Evolutionary conservation across 2,888 invertebrate genomes (phyloP), one percentile per base, ranked within the genome.

Genomic region (Microplitis deprimator): DNA sequence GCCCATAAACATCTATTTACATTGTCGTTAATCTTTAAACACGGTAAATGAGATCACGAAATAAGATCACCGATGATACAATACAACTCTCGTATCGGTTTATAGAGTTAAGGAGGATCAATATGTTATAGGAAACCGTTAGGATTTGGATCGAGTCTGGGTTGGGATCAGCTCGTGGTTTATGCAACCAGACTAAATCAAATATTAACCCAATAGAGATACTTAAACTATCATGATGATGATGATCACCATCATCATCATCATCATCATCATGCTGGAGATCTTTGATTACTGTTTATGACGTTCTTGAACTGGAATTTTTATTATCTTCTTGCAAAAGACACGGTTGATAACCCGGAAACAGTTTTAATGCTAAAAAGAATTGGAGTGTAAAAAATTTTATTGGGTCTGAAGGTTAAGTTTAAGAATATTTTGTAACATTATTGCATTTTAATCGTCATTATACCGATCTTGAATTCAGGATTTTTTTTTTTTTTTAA

Each of bases 231-330:
- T 50, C 50, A 50, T 50, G 50, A 50, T 50, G 13, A 50, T 50
- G 50, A 50, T 50, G 20, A 7, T 41, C 50, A 6, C 8, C 13
- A 41, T 17, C 41, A 41, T 41, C 68, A 67, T 41, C 13, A 41
- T 17, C 41, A 41, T 41, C 68, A 67, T 41, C 81, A 84, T 86
- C 85, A 84, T 84, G 86, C 84, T 85, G 85, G 83, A 81, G 79
- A 77, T 80, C 84, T 84, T 82, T 82, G 86, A 86, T 86, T 83
- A 83, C 84, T 83, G 84, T 86, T 86, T 85, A 86, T 85, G 85
- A 85, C 84, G 81, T 81, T 85, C 84, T 82, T 79, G 79, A 78
- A 79, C 77, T 77, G 79, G 79, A 80, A 82, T 79, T 85, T 83
- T 85, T 84, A 84, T 84, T 81, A 70, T 17, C 50, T 71, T 20